These are phyloP conservation scores for Psilopsiagon aymara DNA, from an alignment of 2,113 vertebrate genomes.

Conservation along the genomic window DNA sequence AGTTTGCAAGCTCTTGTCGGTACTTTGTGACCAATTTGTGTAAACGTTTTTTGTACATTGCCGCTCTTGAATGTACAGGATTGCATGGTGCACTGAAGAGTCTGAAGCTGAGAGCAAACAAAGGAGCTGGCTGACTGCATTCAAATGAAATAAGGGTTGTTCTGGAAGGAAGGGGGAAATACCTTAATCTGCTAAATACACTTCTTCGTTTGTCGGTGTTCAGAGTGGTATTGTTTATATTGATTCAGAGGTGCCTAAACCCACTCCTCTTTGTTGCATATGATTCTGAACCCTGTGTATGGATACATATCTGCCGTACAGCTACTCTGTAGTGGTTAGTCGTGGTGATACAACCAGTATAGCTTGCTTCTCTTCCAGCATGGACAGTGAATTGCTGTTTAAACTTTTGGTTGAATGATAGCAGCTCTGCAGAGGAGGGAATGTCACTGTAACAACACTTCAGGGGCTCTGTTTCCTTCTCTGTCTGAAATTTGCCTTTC, in stretches of 20 bases:
- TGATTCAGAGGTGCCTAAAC: constrained; percentile 27
- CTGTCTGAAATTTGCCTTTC: constrained; percentile 3
- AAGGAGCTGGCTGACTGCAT: not conserved
- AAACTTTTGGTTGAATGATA: not conserved
- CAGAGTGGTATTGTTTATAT: not conserved
- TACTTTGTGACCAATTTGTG: not conserved
- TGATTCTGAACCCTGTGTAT: constrained; percentile 1
- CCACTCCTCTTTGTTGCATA: not conserved
- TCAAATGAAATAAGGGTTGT: constrained; percentile 11
- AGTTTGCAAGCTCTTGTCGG: not conserved
- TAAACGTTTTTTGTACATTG: not conserved
- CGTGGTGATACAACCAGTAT: not conserved
- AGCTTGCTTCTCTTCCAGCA: not conserved
- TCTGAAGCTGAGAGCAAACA: constrained; percentile 1
- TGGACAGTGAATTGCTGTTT: not conserved
- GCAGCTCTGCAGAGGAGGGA: not conserved
- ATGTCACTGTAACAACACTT: constrained; percentile 10
- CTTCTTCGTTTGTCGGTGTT: constrained; percentile 38
- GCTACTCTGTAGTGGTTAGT: not conserved
- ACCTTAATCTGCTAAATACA: constrained; percentile 15
- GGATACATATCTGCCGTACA: not conserved
- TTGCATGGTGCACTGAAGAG: not conserved
- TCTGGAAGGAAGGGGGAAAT: not conserved
- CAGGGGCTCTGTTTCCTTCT: not conserved
- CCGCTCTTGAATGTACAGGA: not conserved